Conservation (phyloP, 2,888 invertebrate species). For the Orthonevra nobilis region DNA sequence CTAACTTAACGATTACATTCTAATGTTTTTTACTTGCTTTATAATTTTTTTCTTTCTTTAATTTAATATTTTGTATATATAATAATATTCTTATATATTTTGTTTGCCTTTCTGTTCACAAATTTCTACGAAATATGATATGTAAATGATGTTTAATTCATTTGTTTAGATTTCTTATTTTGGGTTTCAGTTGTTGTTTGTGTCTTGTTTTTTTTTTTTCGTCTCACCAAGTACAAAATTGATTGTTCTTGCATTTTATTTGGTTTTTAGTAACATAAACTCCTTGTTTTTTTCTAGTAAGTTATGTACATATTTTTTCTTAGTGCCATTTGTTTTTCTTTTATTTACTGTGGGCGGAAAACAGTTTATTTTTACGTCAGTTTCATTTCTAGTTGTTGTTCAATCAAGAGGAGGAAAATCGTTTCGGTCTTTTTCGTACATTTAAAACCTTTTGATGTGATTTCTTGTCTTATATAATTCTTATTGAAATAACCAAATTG, state of each 20-base stretch:
- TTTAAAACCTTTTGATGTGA: constrained; percentile 40
- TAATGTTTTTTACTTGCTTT: constrained; percentile 49
- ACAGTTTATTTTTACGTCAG: too few relatives aligned
- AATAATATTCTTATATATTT: constrained; percentile 57
- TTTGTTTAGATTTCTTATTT: constrained; percentile 59
- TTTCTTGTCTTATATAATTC: too few relatives aligned
- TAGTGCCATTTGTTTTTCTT: constrained; percentile 48
- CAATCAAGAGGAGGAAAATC: constrained; percentile 70
- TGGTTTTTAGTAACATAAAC: constrained; percentile 42
- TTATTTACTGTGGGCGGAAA: constrained; percentile 70
- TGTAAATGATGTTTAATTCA: constrained; percentile 76
- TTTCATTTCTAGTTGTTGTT: constrained; percentile 32
- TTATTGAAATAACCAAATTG: constrained; percentile 44
- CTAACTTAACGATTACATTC: constrained; percentile 31
- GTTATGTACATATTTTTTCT: constrained; percentile 33
- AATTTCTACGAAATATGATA: constrained; percentile 77
- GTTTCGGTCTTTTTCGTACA: constrained; percentile 36
- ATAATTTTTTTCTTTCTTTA: constrained; percentile 60
- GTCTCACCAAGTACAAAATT: constrained; percentile 71
- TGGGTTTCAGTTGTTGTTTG: constrained; percentile 55
- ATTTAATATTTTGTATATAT: constrained; percentile 66
- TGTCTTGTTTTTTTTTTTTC: constrained; percentile 31
- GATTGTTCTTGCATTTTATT: constrained; percentile 71
- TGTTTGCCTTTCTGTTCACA: constrained; percentile 41
- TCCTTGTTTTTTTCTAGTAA: constrained; percentile 33